A percentile compares a stretch with the other conserved stretches of the same genome.
Evolutionary conservation across 2,113 vertebrate species (phyloP).

Genomic region (Eulacestoma nigropectus): DNA sequence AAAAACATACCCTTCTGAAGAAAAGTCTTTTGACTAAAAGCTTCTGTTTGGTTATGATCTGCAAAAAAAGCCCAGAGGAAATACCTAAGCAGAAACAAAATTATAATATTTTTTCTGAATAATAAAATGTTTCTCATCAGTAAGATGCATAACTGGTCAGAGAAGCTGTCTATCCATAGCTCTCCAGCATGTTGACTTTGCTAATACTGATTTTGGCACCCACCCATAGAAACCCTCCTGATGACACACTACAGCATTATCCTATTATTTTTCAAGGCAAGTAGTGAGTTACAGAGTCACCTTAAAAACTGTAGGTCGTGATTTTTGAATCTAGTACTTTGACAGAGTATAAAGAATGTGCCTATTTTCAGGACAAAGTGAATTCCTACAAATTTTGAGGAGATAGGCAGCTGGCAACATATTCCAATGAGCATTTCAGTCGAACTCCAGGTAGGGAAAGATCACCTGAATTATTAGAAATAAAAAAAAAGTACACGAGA

Average conservation of each 20-base stretch:
- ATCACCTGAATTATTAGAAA: background rate
- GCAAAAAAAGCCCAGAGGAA: background rate
- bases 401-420: background rate
- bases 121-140: background rate
- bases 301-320: accelerated
- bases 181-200: background rate
- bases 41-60: background rate
- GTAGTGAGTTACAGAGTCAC: background rate
- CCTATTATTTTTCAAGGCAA: background rate
- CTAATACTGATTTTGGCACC: background rate
- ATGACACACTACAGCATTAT: background rate
- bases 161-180: background rate
- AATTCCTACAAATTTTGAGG: background rate
- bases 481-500: background rate
- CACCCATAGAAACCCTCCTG: background rate
- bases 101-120: background rate
- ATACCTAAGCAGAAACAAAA: background rate
- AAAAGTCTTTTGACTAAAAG: background rate
- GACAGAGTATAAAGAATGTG: background rate
- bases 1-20: background rate
- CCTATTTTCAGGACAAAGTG: background rate
- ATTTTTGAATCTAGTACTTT: background rate
- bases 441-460: background rate
- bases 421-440: background rate
- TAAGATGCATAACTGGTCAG: background rate